A percentile compares a stretch with the other conserved stretches of the same genome.
Evolutionary conservation across 2,113 vertebrate genomes (phyloP).

Genomic region (Podarcis muralis): DNA sequence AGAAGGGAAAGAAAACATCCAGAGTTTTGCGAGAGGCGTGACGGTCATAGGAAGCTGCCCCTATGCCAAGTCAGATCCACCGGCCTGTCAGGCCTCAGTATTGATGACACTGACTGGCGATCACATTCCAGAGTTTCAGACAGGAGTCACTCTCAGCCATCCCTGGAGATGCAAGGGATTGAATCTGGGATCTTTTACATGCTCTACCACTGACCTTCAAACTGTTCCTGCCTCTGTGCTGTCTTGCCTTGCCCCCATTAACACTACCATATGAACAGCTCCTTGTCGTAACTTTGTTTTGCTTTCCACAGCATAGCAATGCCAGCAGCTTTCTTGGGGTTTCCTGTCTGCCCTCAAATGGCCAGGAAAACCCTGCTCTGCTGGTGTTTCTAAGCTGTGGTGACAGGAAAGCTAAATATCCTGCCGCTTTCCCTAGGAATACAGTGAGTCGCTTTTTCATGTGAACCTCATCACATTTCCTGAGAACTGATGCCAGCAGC

Average conservation of each 20-base stretch:
- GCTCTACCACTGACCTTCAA: background rate
- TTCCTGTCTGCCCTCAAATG: constrained; percentile 16
- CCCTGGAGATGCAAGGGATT: background rate
- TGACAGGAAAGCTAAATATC: constrained; percentile 12
- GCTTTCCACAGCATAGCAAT: constrained; percentile 2
- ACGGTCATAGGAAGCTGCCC: no score
- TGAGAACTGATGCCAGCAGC: background rate
- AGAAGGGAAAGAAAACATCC: background rate
- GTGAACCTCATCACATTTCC: background rate
- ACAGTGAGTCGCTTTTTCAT: background rate
- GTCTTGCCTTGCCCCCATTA: constrained; percentile 10
- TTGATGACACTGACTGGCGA: no score
- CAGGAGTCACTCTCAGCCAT: background rate
- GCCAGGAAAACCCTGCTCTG: background rate
- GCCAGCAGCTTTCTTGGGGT: background rate
- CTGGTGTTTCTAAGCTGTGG: background rate
- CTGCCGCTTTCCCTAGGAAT: background rate
- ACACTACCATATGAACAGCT: constrained; percentile 44
- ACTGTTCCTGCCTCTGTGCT: constrained; percentile 15
- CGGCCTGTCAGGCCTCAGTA: background rate
- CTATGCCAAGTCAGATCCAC: background rate
- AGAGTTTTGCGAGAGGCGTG: background rate
- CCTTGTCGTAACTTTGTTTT: constrained; percentile 21
- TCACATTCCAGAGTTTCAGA: no score
- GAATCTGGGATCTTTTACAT: background rate